Conservation (phyloP, 2,888 invertebrate species). For the Falcaria lacertinaria region DNA sequence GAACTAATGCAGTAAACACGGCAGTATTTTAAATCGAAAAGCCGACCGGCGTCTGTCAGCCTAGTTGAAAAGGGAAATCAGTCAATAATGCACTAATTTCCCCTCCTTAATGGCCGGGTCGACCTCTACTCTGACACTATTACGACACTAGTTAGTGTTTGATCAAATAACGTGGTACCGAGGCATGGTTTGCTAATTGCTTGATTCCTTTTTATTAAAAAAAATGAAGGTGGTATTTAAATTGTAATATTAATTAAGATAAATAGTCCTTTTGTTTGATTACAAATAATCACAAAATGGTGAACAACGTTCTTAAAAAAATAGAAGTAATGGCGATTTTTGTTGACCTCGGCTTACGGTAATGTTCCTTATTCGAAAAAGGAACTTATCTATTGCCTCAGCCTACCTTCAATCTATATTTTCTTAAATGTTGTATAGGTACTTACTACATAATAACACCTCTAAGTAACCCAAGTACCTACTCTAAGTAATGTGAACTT, state of each 20-base stretch:
- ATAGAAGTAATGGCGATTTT: too few species aligned
- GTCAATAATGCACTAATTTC: conserved; percentile 80
- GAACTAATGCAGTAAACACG: conserved; percentile 53
- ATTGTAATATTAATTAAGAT: too few species aligned
- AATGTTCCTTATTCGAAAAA: too few species aligned
- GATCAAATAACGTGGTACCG: conserved; percentile 44
- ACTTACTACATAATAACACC: not conserved
- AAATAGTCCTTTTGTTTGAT: too few species aligned
- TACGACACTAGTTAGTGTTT: conserved; percentile 52
- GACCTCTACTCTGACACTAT: conserved; percentile 58
- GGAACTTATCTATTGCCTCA: too few species aligned
- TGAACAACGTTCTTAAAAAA: too few species aligned
- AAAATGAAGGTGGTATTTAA: too few species aligned
- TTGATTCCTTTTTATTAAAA: not conserved
- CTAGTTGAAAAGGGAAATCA: conserved; percentile 77
- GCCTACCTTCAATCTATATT: too few species aligned
- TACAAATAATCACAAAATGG: too few species aligned
- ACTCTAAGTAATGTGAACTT: conserved; percentile 13
- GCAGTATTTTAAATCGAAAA: conserved; percentile 62
- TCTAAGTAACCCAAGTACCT: not conserved
- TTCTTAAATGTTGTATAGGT: too few species aligned
- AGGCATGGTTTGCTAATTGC: conserved; percentile 4
- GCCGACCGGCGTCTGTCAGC: conserved; percentile 59
- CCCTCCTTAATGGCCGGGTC: conserved; percentile 71
- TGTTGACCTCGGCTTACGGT: too few species aligned